Evolutionary conservation across 2,797 vertebrate species (phyloP), one percentile per base, ranked within the genome.

Genomic region (Characodon lateralis): DNA sequence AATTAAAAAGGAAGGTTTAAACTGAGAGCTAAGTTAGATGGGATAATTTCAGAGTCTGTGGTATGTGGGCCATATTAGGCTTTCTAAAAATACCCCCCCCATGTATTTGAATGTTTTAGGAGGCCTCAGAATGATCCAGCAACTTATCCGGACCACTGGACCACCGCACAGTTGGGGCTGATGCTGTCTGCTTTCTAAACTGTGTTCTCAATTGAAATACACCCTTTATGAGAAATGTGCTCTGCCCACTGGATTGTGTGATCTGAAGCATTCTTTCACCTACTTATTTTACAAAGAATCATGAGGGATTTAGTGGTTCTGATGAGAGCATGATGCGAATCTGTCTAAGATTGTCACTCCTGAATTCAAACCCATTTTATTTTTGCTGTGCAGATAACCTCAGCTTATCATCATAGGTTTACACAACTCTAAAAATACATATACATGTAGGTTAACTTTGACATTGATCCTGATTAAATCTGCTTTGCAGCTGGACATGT

Each of bases 1-100:
- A 96, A 96, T 96, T 96, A 96, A 96, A 96, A 96, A 96, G 95
- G 93, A 96, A 95, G 95, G 95, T 96, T 96, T 96, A 96, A 96
- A 95, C 95, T 95, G 94, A 96, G 95, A 94, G 94, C 95, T 96
- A 95, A 95, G 88, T 94, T 96, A 93, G 94, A 96, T 95, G 93
- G 95, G 96, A 96, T 96, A 96, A 96, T 96, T 96, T 96, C 95
- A 96, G 96, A 96, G 95, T 95, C 95, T 96, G 96, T 96, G 96
- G 96, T 96, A 96, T 96, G 95, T 89, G 93, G 94, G 92, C 95
- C 96, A 96, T 96, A 96, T 96, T 96, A 96, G 95, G 91, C 93
- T 96, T 96, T 95, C 95, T 96, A 96, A 96, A 96, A 96, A 96
- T 96, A 96, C 91, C 93, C 88, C 85, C 94, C 95, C 94, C 92